Evolutionary conservation across 2,113 vertebrate species (phyloP).

Genomic region (Eleginops maclovinus): DNA sequence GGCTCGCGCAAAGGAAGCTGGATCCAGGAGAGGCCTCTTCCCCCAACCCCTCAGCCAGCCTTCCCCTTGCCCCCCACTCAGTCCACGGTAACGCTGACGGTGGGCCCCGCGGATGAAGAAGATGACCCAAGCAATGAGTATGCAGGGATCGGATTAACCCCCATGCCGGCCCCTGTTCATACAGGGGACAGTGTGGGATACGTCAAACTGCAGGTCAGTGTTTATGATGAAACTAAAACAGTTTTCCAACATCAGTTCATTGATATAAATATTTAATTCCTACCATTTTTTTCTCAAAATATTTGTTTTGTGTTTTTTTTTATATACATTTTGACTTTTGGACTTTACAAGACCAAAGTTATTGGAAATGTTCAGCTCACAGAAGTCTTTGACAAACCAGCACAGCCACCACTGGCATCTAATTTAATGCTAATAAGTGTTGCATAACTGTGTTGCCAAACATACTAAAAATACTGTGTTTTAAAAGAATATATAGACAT

Average conservation of each 20-base stretch:
- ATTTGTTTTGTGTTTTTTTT: too few species aligned
- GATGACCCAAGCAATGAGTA: slow-evolving; percentile 89
- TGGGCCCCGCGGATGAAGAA: slow-evolving; percentile 60
- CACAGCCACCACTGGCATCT: too few species aligned
- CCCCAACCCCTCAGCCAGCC: slow-evolving; percentile 86
- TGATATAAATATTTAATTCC: too few species aligned
- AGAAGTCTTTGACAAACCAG: too few species aligned
- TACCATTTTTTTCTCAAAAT: too few species aligned
- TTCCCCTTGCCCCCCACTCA: slow-evolving; percentile 77
- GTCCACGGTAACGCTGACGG: slow-evolving; percentile 68
- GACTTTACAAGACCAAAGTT: too few species aligned
- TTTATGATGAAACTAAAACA: background rate
- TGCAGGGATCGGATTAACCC: slow-evolving; percentile 87
- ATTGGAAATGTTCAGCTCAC: too few species aligned
- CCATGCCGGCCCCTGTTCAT: slow-evolving; percentile 69
- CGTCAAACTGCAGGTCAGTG: slow-evolving; percentile 84
- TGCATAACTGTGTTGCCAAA: too few species aligned
- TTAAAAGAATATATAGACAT: too few species aligned
- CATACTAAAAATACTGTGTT: too few species aligned
- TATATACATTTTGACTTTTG: too few species aligned
- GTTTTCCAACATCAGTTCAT: background rate
- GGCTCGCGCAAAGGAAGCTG: slow-evolving; percentile 89
- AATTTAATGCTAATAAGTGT: too few species aligned
- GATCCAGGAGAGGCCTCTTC: slow-evolving; percentile 92
- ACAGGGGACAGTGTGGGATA: slow-evolving; percentile 85